Evolutionary conservation across 2,888 invertebrate species (phyloP).

Genomic region (Listrodromus nycthemerus): DNA sequence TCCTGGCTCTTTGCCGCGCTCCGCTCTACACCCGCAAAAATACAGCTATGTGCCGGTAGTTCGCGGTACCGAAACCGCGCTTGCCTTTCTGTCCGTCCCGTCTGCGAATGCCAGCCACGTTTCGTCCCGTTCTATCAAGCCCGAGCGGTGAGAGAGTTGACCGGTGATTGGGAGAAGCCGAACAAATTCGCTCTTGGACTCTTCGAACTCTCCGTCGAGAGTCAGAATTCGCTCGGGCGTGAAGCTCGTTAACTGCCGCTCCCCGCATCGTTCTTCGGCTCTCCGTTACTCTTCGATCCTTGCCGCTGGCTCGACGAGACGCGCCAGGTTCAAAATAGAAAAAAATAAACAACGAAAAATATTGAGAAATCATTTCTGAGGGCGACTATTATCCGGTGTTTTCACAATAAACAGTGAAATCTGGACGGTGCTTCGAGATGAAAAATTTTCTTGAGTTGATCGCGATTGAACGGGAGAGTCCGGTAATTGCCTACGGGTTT

Average conservation of each 20-base stretch:
- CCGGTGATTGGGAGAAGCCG: slow-evolving; percentile 59
- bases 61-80: neutral
- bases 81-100: neutral
- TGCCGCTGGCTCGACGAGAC: slow-evolving; percentile 10
- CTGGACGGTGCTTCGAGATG: neutral
- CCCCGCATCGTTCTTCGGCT: slow-evolving; percentile 30
- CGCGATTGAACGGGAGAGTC: neutral
- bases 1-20: neutral
- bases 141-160: slow-evolving; percentile 6
- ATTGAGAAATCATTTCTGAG: slow-evolving; percentile 25
- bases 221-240: slow-evolving; percentile 57
- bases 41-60: slow-evolving; percentile 21
- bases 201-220: slow-evolving; percentile 5
- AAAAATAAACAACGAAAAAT: neutral
- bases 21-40: slow-evolving; percentile 15
- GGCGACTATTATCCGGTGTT: slow-evolving; percentile 44
- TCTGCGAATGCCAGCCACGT: slow-evolving; percentile 4
- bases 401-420: slow-evolving; percentile 44
- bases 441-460: neutral
- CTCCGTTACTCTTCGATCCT: neutral
- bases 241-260: slow-evolving; percentile 64
- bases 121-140: slow-evolving; percentile 5
- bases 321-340: no score
- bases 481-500: neutral
- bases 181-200: slow-evolving; percentile 61